A percentile compares a stretch with the other conserved stretches of the same genome.
Evolutionary conservation across 2,113 vertebrate species (phyloP).

Genomic region (Eublepharis macularius): DNA sequence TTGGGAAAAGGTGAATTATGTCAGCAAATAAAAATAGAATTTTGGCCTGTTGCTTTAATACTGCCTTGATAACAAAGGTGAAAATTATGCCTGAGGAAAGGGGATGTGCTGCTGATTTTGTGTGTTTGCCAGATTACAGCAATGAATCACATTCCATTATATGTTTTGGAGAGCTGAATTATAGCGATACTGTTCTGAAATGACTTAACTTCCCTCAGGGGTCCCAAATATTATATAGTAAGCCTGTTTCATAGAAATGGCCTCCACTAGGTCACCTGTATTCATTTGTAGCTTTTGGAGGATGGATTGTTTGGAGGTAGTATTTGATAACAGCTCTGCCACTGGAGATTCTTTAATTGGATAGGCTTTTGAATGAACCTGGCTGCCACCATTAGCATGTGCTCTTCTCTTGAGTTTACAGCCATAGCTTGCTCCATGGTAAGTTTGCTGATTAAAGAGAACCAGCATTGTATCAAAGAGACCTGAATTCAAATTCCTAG

Average conservation of each 20-base stretch:
- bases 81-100: not conserved
- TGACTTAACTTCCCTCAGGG: not conserved
- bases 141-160: not conserved
- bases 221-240: not conserved
- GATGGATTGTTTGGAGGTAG: no score
- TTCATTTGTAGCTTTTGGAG: no score
- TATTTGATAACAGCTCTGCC: no score
- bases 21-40: not conserved
- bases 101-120: not conserved
- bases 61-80: slow-evolving; percentile 3
- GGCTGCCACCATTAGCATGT: no score
- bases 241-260: not conserved
- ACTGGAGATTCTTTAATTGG: no score
- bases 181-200: not conserved
- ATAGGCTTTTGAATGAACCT: no score
- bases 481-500: no score
- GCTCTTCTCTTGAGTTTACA: no score
- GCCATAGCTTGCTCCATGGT: no score
- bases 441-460: no score
- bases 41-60: not conserved
- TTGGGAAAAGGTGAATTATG: not conserved
- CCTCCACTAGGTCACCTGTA: no score
- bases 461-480: no score
- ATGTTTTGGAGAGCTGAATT: not conserved
- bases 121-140: not conserved